phyloP scores from a whole-genome alignment of 2,113 vertebrate genomes.

The Channa argus region DNA sequence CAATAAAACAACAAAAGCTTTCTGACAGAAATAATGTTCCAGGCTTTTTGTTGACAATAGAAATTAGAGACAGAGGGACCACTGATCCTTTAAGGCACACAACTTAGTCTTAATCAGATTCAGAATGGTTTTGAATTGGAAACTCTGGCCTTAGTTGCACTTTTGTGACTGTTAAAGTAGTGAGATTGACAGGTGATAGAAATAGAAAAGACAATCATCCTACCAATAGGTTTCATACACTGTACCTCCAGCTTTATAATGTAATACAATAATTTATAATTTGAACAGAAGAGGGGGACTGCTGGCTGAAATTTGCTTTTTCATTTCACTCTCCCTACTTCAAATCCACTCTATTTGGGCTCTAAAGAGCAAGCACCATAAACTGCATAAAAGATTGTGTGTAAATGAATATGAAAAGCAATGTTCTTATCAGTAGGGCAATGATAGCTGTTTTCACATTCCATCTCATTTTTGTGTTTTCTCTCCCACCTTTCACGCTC shows the following conservation, averaged over 20 bases:
- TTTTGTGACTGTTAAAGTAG: not conserved
- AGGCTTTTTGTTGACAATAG: too few species aligned
- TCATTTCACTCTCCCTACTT: slow-evolving; percentile 60
- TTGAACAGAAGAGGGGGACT: slow-evolving; percentile 46
- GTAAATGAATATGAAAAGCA: slow-evolving; percentile 79
- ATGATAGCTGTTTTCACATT: slow-evolving; percentile 79
- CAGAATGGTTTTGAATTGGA: not conserved
- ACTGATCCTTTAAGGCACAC: too few species aligned
- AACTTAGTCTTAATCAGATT: too few species aligned
- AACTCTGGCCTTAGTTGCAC: not conserved
- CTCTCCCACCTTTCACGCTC: slow-evolving; percentile 79
- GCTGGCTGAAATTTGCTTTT: slow-evolving; percentile 55
- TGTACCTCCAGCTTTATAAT: slow-evolving; percentile 32
- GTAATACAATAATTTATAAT: slow-evolving; percentile 42
- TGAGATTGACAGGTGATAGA: not conserved
- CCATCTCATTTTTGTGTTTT: slow-evolving; percentile 77
- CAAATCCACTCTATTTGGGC: slow-evolving; percentile 51
- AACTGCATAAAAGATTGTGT: slow-evolving; percentile 79
- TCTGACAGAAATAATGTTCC: too few species aligned
- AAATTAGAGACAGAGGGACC: too few species aligned
- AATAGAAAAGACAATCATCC: not conserved
- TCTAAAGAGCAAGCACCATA: slow-evolving; percentile 66
- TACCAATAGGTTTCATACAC: not conserved
- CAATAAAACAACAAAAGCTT: too few species aligned
- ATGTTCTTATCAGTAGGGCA: slow-evolving; percentile 63